These are phyloP conservation scores for Odontothrips loti DNA, from an alignment of 2,888 invertebrate species.

Conservation along the genomic window DNA sequence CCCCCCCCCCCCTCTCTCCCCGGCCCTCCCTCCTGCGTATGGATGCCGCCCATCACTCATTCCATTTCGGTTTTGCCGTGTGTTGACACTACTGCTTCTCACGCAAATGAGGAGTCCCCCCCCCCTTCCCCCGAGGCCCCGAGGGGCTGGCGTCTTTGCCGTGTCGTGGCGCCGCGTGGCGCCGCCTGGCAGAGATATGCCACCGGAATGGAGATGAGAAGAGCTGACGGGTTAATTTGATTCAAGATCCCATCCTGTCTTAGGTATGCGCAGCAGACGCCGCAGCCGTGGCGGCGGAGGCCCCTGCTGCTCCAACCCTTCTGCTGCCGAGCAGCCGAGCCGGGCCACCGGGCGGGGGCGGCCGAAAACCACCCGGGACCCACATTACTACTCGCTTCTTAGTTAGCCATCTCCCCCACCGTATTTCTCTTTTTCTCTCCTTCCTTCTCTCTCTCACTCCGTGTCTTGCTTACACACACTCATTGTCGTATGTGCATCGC, in stretches of 20 bases:
- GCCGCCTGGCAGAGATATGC: background rate
- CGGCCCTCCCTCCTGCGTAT: too few species aligned
- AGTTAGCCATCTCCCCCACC: too few species aligned
- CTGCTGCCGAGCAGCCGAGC: background rate
- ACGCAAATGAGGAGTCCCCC: background rate
- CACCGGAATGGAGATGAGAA: conserved; percentile 13
- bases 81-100: background rate
- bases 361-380: too few species aligned
- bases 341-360: background rate
- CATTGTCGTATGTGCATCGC: too few species aligned
- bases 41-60: too few species aligned
- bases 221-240: conserved; percentile 22
- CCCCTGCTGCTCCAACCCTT: background rate
- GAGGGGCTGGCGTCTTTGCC: background rate
- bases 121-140: too few species aligned
- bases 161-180: background rate
- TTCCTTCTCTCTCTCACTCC: too few species aligned
- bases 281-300: background rate
- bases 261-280: conserved; percentile 8
- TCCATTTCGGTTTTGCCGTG: background rate
- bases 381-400: too few species aligned
- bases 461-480: too few species aligned
- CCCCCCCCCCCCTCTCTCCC: too few species aligned
- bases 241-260: conserved; percentile 19
- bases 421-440: too few species aligned